Percentiles rank a stretch among this genome's conserved stretches.
Evolutionary conservation across 2,797 vertebrate species (phyloP).

Genomic region (Chrosomus eos): DNA sequence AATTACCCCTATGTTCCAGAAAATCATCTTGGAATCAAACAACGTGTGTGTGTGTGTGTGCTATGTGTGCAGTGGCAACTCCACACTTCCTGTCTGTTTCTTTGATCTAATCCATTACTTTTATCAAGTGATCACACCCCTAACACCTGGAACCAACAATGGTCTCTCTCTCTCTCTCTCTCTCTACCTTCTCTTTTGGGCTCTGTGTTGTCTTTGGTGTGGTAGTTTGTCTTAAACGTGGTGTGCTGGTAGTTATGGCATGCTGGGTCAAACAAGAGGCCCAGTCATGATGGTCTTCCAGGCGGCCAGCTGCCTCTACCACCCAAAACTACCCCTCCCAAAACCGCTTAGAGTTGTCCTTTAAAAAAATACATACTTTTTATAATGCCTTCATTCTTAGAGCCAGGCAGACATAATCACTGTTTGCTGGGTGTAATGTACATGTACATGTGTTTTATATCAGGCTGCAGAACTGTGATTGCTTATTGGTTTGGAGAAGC

Average conservation of each 20-base stretch:
- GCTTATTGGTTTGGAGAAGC: slow-evolving; percentile 1
- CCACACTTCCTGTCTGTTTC: slow-evolving; percentile 21
- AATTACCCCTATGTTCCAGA: background rate
- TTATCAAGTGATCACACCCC: slow-evolving; percentile 43
- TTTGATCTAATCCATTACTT: slow-evolving; percentile 43
- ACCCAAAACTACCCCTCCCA: slow-evolving; percentile 20
- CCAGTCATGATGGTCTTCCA: slow-evolving; percentile 61
- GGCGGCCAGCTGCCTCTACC: slow-evolving; percentile 54
- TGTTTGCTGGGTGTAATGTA: background rate
- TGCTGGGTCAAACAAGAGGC: slow-evolving; percentile 63
- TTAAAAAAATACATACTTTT: slow-evolving; percentile 54
- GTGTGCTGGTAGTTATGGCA: slow-evolving; percentile 55
- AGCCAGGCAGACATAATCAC: slow-evolving; percentile 17
- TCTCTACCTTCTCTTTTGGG: slow-evolving; percentile 6
- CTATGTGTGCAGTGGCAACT: background rate
- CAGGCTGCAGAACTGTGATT: background rate
- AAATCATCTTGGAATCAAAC: background rate
- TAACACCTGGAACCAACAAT: slow-evolving; percentile 45
- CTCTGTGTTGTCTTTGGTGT: slow-evolving; percentile 49
- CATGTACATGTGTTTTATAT: slow-evolving; percentile 20
- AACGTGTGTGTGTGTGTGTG: background rate
- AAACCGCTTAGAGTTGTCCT: slow-evolving; percentile 25
- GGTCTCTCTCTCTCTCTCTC: slow-evolving; percentile 19
- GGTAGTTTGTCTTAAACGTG: slow-evolving; percentile 41
- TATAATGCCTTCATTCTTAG: slow-evolving; percentile 32